Evolutionary conservation across 2,888 invertebrate species (phyloP), one percentile per base, ranked within the genome.

Genomic region (Trachelus tabidus): DNA sequence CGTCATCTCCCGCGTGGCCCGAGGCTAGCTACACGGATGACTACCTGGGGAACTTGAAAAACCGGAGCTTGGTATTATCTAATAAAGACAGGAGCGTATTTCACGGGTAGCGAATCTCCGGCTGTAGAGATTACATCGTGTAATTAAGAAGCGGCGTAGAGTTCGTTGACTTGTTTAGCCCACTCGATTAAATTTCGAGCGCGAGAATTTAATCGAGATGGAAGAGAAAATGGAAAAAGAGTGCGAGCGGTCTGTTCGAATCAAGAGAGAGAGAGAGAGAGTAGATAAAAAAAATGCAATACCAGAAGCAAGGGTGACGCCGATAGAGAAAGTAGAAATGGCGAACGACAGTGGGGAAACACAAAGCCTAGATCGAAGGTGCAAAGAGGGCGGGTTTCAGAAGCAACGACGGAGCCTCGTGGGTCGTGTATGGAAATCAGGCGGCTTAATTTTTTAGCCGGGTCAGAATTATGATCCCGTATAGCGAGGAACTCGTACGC

Each of bases 61-160:
- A 79, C 75, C 79, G 81, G 81, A 80, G 75, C 23, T 23, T 56
- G 56, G 56, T 56, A 56, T 56, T 56, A 56, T 56, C 56, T 56
- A 56, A 56, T 56, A 56, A 56, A 56, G 56, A 56, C 56, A 56
- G 56, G 56, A 56, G 56, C 56, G 23, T 56, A 23, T 56, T 23
- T 56, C 56, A 9, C 56, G 56, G 56, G 23, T 56, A 23, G 56
- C 56, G 23, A 56, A 77, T 69, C 74, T 74, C 40, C 6, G 23
- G 56, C 56, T 80, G 76, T 83, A 77, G 81, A 87, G 86, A 87
- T 89, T 90, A 87, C 89, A 87, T 90, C 89, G 89, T 83, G 87
- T 88, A 89, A 90, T 90, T 90, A 90, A 90, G 89, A 87, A 87
- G 85, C 83, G 81, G 76, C 77, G 15, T 23, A 9, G 87, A 81